Conservation (phyloP, 2,113 vertebrate genomes). For the Urocitellus parryii region DNA sequence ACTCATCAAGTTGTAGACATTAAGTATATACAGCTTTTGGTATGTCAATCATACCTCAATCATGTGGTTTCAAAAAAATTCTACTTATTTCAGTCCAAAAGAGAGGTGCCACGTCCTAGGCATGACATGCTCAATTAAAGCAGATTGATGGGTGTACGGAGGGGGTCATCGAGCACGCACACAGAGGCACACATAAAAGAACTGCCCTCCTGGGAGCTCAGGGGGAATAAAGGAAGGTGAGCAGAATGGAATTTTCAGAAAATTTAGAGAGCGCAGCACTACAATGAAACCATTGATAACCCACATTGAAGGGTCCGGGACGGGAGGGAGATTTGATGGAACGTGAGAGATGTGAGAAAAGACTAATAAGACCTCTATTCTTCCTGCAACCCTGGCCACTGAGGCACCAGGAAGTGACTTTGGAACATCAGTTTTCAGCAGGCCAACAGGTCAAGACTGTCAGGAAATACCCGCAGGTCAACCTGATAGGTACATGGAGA, state of each 20-base stretch:
- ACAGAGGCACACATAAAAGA: background rate
- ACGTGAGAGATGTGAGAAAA: conserved; percentile 79
- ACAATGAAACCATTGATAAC: conserved; percentile 72
- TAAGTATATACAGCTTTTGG: background rate
- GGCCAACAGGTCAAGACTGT: conserved; percentile 15
- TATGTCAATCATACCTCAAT: background rate
- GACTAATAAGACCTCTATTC: conserved; percentile 65
- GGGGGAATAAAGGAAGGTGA: conserved; percentile 44
- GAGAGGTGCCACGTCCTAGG: background rate
- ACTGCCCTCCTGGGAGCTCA: background rate
- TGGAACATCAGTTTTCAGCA: conserved; percentile 38
- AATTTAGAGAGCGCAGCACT: background rate
- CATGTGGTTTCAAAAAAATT: background rate
- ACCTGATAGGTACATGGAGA: background rate
- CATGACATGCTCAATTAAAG: conserved; percentile 24
- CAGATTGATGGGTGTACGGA: background rate
- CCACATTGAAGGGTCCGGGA: background rate
- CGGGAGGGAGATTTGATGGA: conserved; percentile 59
- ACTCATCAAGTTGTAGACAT: background rate
- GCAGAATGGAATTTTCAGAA: conserved; percentile 47
- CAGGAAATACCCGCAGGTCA: conserved; percentile 47
- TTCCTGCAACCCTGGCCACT: background rate
- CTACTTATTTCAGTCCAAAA: background rate
- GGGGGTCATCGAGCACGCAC: background rate
- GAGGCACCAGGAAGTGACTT: conserved; percentile 35